Conservation (phyloP, 2,113 vertebrate genomes). For the Rissa tridactyla region DNA sequence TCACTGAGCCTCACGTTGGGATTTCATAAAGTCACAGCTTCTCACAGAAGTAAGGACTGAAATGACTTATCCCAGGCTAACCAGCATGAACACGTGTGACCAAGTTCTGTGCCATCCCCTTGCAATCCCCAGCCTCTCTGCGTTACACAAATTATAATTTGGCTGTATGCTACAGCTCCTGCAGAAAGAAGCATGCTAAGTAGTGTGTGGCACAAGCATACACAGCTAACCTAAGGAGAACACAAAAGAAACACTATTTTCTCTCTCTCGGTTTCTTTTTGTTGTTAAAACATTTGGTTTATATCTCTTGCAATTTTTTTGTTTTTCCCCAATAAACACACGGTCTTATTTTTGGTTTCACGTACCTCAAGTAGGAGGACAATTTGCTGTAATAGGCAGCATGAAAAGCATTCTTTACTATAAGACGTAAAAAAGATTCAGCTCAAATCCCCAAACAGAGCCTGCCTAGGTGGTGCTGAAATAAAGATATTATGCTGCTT, state of each 20-base stretch:
- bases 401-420: not conserved
- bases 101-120: not conserved
- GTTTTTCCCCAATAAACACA: not conserved
- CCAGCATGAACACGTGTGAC: not conserved
- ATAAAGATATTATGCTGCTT: slow-evolving; percentile 61
- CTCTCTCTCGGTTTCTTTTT: not conserved
- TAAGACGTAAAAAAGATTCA: not conserved
- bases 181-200: not conserved
- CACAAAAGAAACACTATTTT: not conserved
- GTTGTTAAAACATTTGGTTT: not conserved
- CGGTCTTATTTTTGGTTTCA: not conserved
- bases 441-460: not conserved
- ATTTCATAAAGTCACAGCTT: not conserved
- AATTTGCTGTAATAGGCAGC: not conserved
- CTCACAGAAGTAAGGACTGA: not conserved
- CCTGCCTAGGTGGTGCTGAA: slow-evolving; percentile 38
- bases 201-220: not conserved
- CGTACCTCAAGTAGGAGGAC: not conserved
- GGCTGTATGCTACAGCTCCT: not conserved
- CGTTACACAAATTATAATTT: not conserved
- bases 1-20: not conserved
- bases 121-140: not conserved
- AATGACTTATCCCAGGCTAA: not conserved
- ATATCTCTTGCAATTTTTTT: not conserved
- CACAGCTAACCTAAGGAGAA: not conserved